These are phyloP conservation scores for Acestrorhynchus altus DNA, from an alignment of 2,797 vertebrate species.

Conservation along the genomic window DNA sequence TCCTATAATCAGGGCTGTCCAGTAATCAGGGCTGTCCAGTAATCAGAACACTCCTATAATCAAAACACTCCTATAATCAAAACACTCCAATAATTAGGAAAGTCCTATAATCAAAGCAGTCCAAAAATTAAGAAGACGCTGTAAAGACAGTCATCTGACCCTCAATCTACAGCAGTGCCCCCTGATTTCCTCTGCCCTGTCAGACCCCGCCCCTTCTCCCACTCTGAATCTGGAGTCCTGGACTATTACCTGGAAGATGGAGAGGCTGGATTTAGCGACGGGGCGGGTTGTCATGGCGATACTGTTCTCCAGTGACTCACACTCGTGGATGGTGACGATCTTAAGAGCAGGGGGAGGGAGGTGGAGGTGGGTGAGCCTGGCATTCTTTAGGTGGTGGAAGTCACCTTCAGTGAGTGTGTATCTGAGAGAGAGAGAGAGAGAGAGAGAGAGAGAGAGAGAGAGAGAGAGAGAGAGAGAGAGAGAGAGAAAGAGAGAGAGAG, in stretches of 20 bases:
- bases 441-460: conserved; percentile 2
- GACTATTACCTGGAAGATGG: conserved; percentile 93
- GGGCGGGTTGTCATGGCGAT: conserved; percentile 82
- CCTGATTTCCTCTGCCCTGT: not conserved
- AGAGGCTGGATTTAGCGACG: conserved; percentile 85
- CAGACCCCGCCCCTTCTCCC: conserved; percentile 47
- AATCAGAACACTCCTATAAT: no score
- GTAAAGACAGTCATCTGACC: no score
- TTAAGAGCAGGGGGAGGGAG: conserved; percentile 87
- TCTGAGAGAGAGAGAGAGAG: conserved; percentile 71
- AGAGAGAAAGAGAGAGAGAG: no score
- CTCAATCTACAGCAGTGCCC: conserved; percentile 20
- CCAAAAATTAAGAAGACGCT: no score
- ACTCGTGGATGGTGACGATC: conserved; percentile 96
- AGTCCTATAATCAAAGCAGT: no score
- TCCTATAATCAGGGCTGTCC: no score
- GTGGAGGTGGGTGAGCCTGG: conserved; percentile 92
- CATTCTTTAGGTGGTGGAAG: conserved; percentile 97
- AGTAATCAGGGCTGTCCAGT: no score
- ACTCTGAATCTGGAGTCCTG: conserved; percentile 40
- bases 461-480: conserved; percentile 45
- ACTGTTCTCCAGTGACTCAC: conserved; percentile 90
- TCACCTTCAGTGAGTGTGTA: conserved; percentile 97
- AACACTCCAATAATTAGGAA: no score
- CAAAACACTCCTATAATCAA: no score